Conservation (phyloP, 2,113 vertebrate genomes). For the Brachirus orientalis region DNA sequence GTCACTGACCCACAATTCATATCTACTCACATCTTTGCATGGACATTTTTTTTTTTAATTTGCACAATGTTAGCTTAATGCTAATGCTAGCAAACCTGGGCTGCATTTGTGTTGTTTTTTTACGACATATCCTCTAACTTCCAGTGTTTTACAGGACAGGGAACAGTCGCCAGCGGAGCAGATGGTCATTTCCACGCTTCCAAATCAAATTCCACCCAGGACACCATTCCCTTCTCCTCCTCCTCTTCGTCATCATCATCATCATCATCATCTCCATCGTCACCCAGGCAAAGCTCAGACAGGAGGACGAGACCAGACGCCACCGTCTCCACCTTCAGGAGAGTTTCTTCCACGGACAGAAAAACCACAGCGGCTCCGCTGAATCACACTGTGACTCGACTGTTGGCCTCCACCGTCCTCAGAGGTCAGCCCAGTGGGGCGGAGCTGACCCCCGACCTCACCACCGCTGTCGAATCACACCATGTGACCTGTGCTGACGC, state of each 20-base stretch:
- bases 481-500: conserved; percentile 76
- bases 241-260: conserved; percentile 33
- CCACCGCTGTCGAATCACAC: conserved; percentile 23
- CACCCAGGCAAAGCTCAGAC: conserved; percentile 38
- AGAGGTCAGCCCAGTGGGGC: conserved; percentile 31
- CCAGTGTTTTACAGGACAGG: conserved; percentile 76
- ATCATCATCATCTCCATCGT: conserved; percentile 32
- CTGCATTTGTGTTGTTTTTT: conserved; percentile 30
- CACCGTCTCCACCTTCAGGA: conserved; percentile 25
- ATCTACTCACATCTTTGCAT: too few species aligned
- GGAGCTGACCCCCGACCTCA: conserved; percentile 50
- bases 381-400: conserved; percentile 47
- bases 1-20: too few species aligned
- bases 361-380: conserved; percentile 31
- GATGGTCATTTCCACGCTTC: conserved; percentile 22
- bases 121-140: conserved; percentile 72
- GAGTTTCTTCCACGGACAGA: conserved; percentile 36
- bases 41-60: too few species aligned
- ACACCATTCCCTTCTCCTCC: conserved; percentile 31
- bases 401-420: conserved; percentile 35
- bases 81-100: neutral
- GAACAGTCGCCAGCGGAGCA: conserved; percentile 16
- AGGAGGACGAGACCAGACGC: conserved; percentile 44
- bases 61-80: neutral
- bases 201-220: conserved; percentile 43